Evolutionary conservation across 2,888 invertebrate genomes (phyloP).

Genomic region (Athalia circularis): DNA sequence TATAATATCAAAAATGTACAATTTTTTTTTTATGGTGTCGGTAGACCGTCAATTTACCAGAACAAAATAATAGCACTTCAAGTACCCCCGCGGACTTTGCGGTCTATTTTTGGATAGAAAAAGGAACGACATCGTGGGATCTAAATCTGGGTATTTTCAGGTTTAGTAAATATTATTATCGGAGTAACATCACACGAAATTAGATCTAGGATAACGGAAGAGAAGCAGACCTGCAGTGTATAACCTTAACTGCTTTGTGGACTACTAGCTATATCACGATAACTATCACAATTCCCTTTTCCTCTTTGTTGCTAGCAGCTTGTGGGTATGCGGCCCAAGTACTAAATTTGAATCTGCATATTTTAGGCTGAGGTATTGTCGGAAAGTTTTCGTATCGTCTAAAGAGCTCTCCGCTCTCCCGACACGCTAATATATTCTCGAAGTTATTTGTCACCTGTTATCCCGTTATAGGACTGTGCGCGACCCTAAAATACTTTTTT

Average conservation of each 20-base stretch:
- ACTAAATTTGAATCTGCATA: slow-evolving; percentile 39
- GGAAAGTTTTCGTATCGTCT: not conserved
- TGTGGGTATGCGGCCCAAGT: not conserved
- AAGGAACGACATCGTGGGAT: slow-evolving; percentile 19
- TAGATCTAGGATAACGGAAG: slow-evolving; percentile 36
- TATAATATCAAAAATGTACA: not conserved
- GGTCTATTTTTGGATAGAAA: slow-evolving; percentile 9
- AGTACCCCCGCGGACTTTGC: not conserved
- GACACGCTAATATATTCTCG: slow-evolving; percentile 14
- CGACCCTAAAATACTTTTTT: slow-evolving; percentile 17
- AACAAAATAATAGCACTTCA: not conserved
- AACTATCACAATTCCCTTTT: slow-evolving; percentile 3
- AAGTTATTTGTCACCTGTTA: slow-evolving; percentile 28
- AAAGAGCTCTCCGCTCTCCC: not conserved
- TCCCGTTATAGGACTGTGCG: not conserved
- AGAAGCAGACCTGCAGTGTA: slow-evolving; percentile 28
- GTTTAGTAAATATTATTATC: slow-evolving; percentile 38
- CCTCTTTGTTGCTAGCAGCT: too few species aligned
- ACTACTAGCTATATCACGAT: too few species aligned
- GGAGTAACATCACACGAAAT: slow-evolving; percentile 27
- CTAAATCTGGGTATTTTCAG: slow-evolving; percentile 12
- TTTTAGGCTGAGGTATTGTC: not conserved
- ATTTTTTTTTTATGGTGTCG: too few species aligned
- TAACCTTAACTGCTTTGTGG: not conserved
- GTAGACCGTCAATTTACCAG: too few species aligned